phyloP scores from a whole-genome alignment of 2,888 invertebrate species.

The Epistrophella euchroma region DNA sequence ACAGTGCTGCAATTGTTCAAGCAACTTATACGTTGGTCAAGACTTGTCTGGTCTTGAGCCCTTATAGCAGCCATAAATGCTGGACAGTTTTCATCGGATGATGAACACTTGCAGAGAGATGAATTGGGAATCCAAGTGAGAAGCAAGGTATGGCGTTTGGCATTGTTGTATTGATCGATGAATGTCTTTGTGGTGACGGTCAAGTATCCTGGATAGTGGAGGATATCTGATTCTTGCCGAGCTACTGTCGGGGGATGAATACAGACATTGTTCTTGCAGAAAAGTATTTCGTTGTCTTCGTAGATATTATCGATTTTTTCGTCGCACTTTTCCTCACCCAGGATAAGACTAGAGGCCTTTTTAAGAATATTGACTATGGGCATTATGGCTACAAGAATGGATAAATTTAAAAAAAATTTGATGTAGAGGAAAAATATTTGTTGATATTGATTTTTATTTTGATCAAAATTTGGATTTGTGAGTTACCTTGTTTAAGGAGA shows the following conservation, averaged over 20 bases:
- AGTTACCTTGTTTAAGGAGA: neutral
- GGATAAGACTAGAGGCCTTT: slow-evolving; percentile 91
- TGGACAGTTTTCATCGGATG: slow-evolving; percentile 86
- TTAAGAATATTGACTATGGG: slow-evolving; percentile 90
- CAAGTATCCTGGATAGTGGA: slow-evolving; percentile 96
- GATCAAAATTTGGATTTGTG: neutral
- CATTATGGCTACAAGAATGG: slow-evolving; percentile 84
- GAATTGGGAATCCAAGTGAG: slow-evolving; percentile 98
- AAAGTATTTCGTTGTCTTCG: slow-evolving; percentile 93
- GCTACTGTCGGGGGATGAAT: slow-evolving; percentile 96
- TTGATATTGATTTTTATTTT: slow-evolving; percentile 29
- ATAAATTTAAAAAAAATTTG: neutral
- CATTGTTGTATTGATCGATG: slow-evolving; percentile 90
- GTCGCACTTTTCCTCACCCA: slow-evolving; percentile 88
- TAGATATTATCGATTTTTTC: slow-evolving; percentile 87
- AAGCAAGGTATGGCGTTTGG: slow-evolving; percentile 91
- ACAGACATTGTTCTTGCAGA: slow-evolving; percentile 98
- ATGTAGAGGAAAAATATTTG: neutral
- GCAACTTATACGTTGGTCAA: slow-evolving; percentile 38
- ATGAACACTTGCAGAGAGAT: slow-evolving; percentile 93
- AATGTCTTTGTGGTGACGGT: slow-evolving; percentile 94
- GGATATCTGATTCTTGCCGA: slow-evolving; percentile 91
- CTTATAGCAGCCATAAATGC: slow-evolving; percentile 69
- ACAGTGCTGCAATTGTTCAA: slow-evolving; percentile 83
- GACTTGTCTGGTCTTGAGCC: slow-evolving; percentile 17